Conservation (phyloP, 2,113 vertebrate species). For the Ploceus nigricollis region DNA sequence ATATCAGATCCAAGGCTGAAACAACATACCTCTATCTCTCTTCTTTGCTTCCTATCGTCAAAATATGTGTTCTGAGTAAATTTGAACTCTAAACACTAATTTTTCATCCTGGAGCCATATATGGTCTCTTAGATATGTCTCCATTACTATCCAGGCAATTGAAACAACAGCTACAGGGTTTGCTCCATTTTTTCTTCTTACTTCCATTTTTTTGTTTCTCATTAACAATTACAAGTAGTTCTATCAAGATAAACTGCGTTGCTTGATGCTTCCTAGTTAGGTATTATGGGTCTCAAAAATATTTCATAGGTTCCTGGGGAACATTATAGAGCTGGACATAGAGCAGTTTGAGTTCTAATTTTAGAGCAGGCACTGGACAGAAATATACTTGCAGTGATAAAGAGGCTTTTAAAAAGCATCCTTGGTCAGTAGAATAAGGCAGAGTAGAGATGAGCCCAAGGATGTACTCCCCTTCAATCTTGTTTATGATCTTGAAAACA, state of each 20-base stretch:
- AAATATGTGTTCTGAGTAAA: not conserved
- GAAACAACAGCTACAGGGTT: not conserved
- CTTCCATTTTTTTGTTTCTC: not conserved
- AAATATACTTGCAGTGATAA: not conserved
- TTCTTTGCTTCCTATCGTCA: not conserved
- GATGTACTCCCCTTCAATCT: not conserved
- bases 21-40: not conserved
- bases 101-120: not conserved
- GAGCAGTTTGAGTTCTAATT: not conserved
- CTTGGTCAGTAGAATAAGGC: not conserved
- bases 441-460: not conserved
- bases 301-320: not conserved
- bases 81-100: not conserved
- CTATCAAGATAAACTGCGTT: not conserved
- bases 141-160: not conserved
- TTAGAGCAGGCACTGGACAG: not conserved
- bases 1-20: not conserved
- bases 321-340: not conserved
- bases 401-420: not conserved
- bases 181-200: not conserved
- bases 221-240: not conserved
- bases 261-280: not conserved
- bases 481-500: not conserved
- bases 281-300: not conserved
- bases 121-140: not conserved